These are phyloP conservation scores for Paramacrobiotus metropolitanus DNA, from an alignment of 1,140 invertebrate species.

Conservation along the genomic window DNA sequence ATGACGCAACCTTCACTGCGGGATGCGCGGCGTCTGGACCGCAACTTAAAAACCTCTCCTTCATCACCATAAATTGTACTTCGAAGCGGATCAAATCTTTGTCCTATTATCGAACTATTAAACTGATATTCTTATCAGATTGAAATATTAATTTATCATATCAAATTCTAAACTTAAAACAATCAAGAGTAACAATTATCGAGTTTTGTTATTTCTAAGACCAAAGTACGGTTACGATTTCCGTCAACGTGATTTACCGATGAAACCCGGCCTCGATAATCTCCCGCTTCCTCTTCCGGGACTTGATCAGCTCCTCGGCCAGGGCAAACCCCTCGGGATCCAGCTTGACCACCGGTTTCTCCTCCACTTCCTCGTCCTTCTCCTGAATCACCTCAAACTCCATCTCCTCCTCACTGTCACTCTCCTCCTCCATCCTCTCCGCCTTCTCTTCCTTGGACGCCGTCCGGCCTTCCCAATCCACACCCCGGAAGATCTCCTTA, in stretches of 20 bases:
- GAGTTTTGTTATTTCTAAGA: too few species aligned
- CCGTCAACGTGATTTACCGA: slow-evolving; percentile 31
- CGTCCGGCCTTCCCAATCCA: slow-evolving; percentile 4
- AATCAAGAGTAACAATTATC: too few species aligned
- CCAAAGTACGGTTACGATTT: too few species aligned
- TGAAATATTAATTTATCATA: too few species aligned
- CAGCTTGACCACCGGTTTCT: slow-evolving; percentile 22
- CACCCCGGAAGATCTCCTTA: slow-evolving; percentile 25
- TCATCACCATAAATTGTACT: too few species aligned
- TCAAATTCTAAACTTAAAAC: too few species aligned
- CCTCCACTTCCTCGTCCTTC: slow-evolving; percentile 10
- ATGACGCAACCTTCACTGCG: too few species aligned
- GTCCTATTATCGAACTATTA: too few species aligned
- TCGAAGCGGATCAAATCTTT: too few species aligned
- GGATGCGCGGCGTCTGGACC: too few species aligned
- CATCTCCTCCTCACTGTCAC: slow-evolving; percentile 51
- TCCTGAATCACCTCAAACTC: slow-evolving; percentile 56
- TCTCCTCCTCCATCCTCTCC: slow-evolving; percentile 38
- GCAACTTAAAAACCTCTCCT: too few species aligned
- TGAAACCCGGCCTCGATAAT: slow-evolving; percentile 71
- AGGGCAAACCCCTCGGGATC: slow-evolving; percentile 61
- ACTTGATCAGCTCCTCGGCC: slow-evolving; percentile 55
- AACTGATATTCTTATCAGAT: too few species aligned
- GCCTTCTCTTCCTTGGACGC: slow-evolving; percentile 5
- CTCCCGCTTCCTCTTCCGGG: slow-evolving; percentile 59